These are phyloP conservation scores for Scelioninae gen. 1 DNA, from an alignment of 2,888 invertebrate genomes.

Conservation along the genomic window DNA sequence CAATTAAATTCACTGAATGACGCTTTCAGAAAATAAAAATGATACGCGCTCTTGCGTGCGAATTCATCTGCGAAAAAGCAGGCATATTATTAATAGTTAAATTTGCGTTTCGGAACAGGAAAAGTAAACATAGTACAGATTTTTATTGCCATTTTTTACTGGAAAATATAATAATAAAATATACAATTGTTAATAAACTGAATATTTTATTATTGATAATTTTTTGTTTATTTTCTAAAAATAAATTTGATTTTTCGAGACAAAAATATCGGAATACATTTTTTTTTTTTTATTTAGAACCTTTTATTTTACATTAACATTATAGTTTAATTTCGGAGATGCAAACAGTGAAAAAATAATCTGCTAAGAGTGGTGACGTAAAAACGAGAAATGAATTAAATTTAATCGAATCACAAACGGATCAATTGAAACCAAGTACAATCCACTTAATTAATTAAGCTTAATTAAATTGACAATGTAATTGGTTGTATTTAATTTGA, in stretches of 20 bases:
- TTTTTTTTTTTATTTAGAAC: too few relatives aligned
- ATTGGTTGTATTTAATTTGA: neutral
- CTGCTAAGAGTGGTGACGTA: neutral
- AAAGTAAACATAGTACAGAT: too few relatives aligned
- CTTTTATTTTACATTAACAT: too few relatives aligned
- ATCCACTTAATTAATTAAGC: constrained; percentile 30
- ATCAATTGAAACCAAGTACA: constrained; percentile 18
- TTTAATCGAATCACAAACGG: constrained; percentile 1
- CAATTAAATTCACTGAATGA: constrained; percentile 49
- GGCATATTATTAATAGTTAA: neutral
- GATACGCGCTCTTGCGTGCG: constrained; percentile 27
- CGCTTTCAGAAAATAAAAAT: constrained; percentile 38
- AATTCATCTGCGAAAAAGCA: too few relatives aligned
- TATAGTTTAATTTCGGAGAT: neutral
- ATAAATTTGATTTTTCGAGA: too few relatives aligned
- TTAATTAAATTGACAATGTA: constrained; percentile 13
- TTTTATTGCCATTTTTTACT: too few relatives aligned
- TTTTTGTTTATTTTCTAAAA: too few relatives aligned
- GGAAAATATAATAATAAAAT: too few relatives aligned
- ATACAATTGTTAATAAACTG: too few relatives aligned
- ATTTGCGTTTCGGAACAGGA: too few relatives aligned
- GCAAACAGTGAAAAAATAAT: neutral
- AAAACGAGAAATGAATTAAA: neutral
- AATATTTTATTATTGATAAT: too few relatives aligned
- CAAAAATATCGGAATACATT: too few relatives aligned